Evolutionary conservation across 2,797 vertebrate genomes (phyloP).

Genomic region (Basileuterus tristriatus): DNA sequence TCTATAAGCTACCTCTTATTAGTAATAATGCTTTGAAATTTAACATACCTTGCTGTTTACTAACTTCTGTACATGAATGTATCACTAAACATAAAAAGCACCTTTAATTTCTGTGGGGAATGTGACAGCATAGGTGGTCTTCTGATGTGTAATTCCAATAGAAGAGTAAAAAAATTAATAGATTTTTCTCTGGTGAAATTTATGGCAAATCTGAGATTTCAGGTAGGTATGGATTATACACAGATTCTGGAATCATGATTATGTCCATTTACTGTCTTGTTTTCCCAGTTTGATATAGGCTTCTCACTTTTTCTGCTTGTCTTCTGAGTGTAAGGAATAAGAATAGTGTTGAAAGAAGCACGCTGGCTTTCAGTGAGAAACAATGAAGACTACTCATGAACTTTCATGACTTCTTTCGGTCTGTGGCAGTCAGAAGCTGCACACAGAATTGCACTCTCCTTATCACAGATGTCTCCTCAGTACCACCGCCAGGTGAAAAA

Average conservation of each 20-base stretch:
- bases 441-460: not conserved
- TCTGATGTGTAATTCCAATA: not conserved
- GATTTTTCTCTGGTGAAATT: not conserved
- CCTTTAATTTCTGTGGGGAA: not conserved
- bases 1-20: not conserved
- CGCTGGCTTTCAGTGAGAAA: not conserved
- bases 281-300: not conserved
- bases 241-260: not conserved
- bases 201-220: not conserved
- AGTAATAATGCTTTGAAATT: not conserved
- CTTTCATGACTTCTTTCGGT: not conserved
- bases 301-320: not conserved
- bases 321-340: not conserved
- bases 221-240: not conserved
- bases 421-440: not conserved
- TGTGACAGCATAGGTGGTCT: not conserved
- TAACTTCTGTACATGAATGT: not conserved
- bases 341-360: not conserved
- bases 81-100: not conserved
- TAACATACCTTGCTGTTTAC: not conserved
- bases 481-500: not conserved
- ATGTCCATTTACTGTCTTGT: not conserved
- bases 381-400: not conserved
- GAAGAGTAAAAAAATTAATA: not conserved
- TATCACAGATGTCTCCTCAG: not conserved